These are phyloP conservation scores for Carabus problematicus DNA, from an alignment of 2,888 invertebrate species.

Conservation along the genomic window DNA sequence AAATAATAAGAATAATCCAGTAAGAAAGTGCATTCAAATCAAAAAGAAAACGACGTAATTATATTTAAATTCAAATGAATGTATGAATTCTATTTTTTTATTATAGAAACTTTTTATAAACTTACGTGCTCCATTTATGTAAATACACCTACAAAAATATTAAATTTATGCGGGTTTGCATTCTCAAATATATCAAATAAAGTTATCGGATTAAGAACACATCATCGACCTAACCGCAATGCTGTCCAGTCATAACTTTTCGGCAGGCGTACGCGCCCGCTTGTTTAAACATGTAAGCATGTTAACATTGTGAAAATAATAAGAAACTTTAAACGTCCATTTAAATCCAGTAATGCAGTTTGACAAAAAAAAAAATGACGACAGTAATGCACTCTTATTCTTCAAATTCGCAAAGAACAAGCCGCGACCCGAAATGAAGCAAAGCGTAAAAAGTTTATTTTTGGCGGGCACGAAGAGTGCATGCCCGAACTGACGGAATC, in stretches of 20 bases:
- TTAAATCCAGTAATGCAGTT: no score
- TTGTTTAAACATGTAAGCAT: no score
- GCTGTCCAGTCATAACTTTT: no score
- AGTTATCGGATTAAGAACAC: no score
- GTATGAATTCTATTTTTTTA: background rate
- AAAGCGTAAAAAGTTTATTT: slow-evolving; percentile 11
- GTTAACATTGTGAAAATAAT: slow-evolving; percentile 10
- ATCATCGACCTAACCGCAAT: no score
- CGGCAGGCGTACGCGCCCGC: no score
- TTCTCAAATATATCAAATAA: no score
- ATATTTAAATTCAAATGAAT: background rate
- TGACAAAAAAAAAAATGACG: no score
- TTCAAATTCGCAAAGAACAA: slow-evolving; percentile 16
- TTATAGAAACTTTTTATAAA: no score
- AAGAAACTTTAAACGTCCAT: slow-evolving; percentile 2
- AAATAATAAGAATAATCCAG: background rate
- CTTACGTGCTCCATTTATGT: no score
- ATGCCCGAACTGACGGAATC: slow-evolving; percentile 18
- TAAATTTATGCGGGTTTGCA: no score
- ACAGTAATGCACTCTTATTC: slow-evolving; percentile 2
- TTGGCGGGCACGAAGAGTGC: slow-evolving; percentile 21
- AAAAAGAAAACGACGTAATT: background rate
- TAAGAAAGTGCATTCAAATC: background rate
- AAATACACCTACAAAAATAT: no score
- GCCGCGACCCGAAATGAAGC: slow-evolving; percentile 14